Base-by-base conservation (phyloP, 2,797 vertebrate genomes). In the Danionella dracula region DNA sequence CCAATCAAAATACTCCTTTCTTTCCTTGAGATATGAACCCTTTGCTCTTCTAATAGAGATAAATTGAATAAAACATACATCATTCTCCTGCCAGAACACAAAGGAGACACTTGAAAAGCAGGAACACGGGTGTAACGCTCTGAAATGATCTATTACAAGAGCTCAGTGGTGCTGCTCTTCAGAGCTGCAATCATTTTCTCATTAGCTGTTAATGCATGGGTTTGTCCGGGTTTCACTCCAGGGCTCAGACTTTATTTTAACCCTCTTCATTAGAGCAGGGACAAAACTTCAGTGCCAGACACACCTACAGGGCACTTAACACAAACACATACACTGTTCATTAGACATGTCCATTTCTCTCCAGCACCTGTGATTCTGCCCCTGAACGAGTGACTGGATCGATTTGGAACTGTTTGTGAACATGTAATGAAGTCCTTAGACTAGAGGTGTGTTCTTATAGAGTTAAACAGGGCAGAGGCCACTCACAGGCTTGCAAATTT, bases 251-350 rank as follows among this genome's bases (percentile, higher is more conserved):
- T 88, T 89, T 87, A 89, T 89, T 89, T 89, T 84, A 88, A 83
- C 85, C 82, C 88, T 90, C 90, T 91, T 91, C 90, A 91, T 91
- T 90, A 90, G 86, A 88, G 85, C 86, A 81, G 83, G 87, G 86
- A 86, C 84, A 79, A 77, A 78, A 75, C 79, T 78, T 76, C 72
- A 55, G 61, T 56, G 51, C 66, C 68, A 70, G 65, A 63, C 49
- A 55, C 77, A 85, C 87, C 88, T 89, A 81, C 80, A 89, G 88
- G 87, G 85, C 83, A 82, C 70, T 77, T 65, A 77, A 31, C 44
- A 80, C 66, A 68, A 81, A 83, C 75, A 83, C 77, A 82, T 80
- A 84, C 82, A 81, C 69, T 63, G 76, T 63, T 61, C 48, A 63
- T 86, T 83, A 87, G 87, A 89, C 90, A 88, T 87, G 86, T 77